Evolutionary conservation across 2,797 vertebrate genomes (phyloP).

Genomic region (Meriones psammophilus): DNA sequence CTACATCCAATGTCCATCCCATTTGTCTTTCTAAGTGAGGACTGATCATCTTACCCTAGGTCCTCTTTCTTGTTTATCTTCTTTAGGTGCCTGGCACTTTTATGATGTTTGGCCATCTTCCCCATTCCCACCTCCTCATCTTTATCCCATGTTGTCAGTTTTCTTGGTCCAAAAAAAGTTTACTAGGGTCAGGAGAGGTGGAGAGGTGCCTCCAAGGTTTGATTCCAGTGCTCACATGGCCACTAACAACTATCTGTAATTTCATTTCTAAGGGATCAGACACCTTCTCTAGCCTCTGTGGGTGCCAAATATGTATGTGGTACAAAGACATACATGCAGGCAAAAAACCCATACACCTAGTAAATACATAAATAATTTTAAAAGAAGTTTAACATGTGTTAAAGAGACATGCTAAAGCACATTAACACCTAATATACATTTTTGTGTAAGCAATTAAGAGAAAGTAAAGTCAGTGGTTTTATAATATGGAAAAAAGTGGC

Average conservation of each 20-base stretch:
- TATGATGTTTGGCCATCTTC: not conserved
- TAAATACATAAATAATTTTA: not conserved
- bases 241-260: not conserved
- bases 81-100: not conserved
- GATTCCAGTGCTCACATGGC: not conserved
- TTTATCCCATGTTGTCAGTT: not conserved
- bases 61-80: no score
- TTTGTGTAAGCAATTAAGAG: not conserved
- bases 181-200: not conserved
- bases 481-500: not conserved
- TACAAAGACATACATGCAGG: not conserved
- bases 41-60: no score
- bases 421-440: not conserved
- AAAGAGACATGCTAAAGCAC: not conserved
- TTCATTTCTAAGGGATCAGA: not conserved
- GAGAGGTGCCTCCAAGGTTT: not conserved
- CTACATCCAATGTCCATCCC: no score
- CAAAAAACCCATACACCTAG: not conserved
- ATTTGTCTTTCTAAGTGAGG: no score
- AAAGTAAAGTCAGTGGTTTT: constrained; percentile 22
- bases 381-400: not conserved
- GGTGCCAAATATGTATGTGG: not conserved
- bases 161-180: not conserved
- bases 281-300: not conserved
- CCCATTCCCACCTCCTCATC: not conserved